Evolutionary conservation across 2,113 vertebrate genomes (phyloP).

Genomic region (Odontophorus gujanensis): DNA sequence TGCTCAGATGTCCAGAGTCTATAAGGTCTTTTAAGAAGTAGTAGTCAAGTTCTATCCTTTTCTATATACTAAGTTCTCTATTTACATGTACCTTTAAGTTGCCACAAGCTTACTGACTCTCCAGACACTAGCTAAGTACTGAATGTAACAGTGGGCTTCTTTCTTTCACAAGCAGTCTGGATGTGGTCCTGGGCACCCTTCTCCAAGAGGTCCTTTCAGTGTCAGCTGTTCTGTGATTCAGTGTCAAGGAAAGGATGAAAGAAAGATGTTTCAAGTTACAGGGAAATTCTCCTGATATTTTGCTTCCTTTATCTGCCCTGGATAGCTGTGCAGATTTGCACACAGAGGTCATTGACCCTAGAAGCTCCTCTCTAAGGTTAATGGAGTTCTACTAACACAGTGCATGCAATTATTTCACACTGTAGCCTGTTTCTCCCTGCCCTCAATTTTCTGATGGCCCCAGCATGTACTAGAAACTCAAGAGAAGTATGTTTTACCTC

Average conservation of each 20-base stretch:
- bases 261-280: background rate
- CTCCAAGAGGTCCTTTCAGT: too few species aligned
- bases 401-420: background rate
- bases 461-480: background rate
- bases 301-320: background rate
- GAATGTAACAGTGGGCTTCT: background rate
- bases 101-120: background rate
- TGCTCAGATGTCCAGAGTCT: background rate
- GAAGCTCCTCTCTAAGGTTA: background rate
- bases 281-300: background rate
- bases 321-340: background rate
- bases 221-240: background rate
- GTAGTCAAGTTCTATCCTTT: background rate
- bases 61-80: background rate
- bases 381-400: background rate
- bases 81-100: background rate
- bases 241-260: background rate
- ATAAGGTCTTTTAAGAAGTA: background rate
- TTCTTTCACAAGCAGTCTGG: background rate
- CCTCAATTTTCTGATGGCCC: background rate
- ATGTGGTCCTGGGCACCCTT: background rate
- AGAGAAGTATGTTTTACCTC: background rate
- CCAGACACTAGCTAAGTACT: background rate
- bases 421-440: background rate
- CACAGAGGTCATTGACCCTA: background rate